These are phyloP conservation scores for Spilarctia lutea DNA, from an alignment of 2,888 invertebrate genomes.

Conservation along the genomic window DNA sequence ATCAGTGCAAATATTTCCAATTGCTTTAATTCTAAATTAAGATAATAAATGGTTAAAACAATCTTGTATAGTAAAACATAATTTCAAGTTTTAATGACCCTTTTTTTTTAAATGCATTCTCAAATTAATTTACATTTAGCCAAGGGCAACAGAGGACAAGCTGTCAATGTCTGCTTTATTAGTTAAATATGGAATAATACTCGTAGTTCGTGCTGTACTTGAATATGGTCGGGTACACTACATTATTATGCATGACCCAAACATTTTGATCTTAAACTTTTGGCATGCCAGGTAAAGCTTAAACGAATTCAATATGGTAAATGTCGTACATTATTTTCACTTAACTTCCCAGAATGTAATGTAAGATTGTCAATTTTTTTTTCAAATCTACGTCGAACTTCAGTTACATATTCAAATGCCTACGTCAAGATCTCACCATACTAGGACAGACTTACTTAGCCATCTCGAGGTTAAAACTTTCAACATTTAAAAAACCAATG, in stretches of 20 bases:
- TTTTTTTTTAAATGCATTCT: background rate
- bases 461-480: background rate
- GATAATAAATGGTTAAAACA: background rate
- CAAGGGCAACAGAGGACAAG: background rate
- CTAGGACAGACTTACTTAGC: background rate
- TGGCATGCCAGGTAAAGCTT: background rate
- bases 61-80: background rate
- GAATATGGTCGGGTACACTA: slow-evolving; percentile 42
- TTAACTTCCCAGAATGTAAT: background rate
- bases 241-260: slow-evolving; percentile 42
- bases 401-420: background rate
- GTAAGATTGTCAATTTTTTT: background rate
- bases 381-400: background rate
- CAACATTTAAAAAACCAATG: background rate
- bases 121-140: background rate
- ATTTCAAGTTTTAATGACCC: background rate
- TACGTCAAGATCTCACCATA: background rate
- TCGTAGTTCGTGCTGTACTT: slow-evolving; percentile 34
- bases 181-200: slow-evolving; percentile 9
- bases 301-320: background rate
- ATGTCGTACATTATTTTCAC: background rate
- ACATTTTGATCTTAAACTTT: slow-evolving; percentile 9
- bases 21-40: background rate
- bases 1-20: background rate
- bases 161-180: slow-evolving; percentile 22